Evolutionary conservation across 2,797 vertebrate species (phyloP).

Genomic region (Paedocypris micromegethes): DNA sequence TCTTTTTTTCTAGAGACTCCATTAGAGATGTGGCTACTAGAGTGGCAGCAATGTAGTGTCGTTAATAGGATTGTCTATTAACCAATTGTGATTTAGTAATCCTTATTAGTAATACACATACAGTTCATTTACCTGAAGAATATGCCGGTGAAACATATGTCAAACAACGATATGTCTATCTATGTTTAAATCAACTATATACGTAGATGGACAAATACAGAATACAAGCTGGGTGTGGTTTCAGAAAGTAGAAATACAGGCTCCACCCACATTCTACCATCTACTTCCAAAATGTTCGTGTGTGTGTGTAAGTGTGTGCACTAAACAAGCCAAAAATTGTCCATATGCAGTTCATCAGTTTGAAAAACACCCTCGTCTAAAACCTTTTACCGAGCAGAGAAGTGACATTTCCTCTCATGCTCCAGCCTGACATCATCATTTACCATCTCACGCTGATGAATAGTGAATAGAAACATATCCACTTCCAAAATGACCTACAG

Average conservation of each 20-base stretch:
- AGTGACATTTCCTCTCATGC: constrained; percentile 22
- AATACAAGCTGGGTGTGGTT: too few relatives aligned
- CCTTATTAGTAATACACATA: too few relatives aligned
- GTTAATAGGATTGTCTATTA: too few relatives aligned
- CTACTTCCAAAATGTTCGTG: not conserved
- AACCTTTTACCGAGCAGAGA: not conserved
- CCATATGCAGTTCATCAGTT: not conserved
- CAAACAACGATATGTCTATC: not conserved
- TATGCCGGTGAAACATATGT: not conserved
- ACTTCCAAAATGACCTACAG: constrained; percentile 41
- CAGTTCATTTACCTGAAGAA: too few relatives aligned
- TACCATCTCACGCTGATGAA: constrained; percentile 41
- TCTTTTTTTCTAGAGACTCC: too few relatives aligned
- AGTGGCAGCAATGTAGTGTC: too few relatives aligned
- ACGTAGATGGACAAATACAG: too few relatives aligned
- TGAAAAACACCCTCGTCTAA: constrained; percentile 1
- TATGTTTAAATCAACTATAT: too few relatives aligned
- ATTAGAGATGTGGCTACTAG: too few relatives aligned
- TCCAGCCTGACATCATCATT: constrained; percentile 37
- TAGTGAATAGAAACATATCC: constrained; percentile 39
- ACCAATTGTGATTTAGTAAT: too few relatives aligned
- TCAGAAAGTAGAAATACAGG: not conserved
- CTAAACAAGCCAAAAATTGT: too few relatives aligned
- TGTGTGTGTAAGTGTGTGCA: not conserved
- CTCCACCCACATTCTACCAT: not conserved